Evolutionary conservation across 2,888 invertebrate species (phyloP).

Genomic region (Pecten maximus): DNA sequence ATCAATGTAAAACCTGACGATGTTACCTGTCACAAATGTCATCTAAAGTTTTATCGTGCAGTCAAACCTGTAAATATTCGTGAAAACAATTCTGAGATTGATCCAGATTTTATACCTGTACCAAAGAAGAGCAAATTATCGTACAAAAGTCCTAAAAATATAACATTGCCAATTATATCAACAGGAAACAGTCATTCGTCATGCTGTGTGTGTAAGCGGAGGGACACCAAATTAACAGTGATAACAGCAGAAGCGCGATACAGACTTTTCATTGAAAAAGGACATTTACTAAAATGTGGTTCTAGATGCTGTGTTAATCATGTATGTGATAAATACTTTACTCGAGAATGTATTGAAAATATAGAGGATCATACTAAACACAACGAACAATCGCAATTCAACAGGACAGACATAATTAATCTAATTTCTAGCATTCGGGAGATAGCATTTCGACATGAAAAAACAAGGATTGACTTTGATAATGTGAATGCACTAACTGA

Average conservation of each 20-base stretch:
- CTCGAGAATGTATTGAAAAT: too few species aligned
- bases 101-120: too few species aligned
- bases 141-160: not conserved
- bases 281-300: not conserved
- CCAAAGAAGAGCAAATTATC: too few species aligned
- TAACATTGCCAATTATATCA: not conserved
- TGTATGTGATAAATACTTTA: too few species aligned
- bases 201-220: not conserved
- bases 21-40: too few species aligned
- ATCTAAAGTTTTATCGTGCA: too few species aligned
- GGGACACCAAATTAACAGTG: not conserved
- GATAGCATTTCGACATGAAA: not conserved
- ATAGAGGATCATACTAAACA: not conserved
- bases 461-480: constrained; percentile 43
- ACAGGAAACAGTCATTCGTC: constrained; percentile 14
- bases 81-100: too few species aligned
- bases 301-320: not conserved
- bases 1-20: too few species aligned
- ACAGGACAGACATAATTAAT: not conserved
- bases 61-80: too few species aligned
- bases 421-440: not conserved
- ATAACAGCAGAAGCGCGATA: not conserved
- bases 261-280: not conserved
- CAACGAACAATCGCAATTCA: not conserved
- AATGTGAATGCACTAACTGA: not conserved